Conservation (phyloP, 2,113 vertebrate genomes). For the Hydropotes inermis region DNA sequence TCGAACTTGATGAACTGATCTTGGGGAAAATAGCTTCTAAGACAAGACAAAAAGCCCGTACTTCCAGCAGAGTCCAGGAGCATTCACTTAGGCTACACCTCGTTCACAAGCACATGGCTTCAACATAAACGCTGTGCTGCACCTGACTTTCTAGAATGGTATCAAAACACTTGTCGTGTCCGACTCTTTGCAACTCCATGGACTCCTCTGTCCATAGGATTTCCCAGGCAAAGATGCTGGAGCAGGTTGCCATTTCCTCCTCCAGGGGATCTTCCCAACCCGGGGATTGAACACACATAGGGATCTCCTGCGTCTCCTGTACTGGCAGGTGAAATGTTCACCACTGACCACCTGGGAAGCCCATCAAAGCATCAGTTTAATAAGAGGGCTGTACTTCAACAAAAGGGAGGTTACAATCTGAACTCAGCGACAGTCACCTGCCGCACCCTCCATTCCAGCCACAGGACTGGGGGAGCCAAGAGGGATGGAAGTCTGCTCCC, state of each 20-base stretch:
- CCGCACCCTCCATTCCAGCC: not conserved
- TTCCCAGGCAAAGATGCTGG: not conserved
- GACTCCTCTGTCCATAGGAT: not conserved
- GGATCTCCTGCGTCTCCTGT: not conserved
- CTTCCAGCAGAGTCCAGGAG: not conserved
- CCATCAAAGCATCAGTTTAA: not conserved
- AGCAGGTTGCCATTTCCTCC: not conserved
- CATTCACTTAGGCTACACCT: not conserved
- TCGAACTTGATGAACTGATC: not conserved
- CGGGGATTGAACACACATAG: not conserved
- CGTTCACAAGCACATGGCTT: not conserved
- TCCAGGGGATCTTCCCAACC: not conserved
- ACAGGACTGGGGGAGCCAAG: not conserved
- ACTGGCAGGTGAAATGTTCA: not conserved
- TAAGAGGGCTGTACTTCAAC: not conserved
- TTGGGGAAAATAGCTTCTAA: not conserved
- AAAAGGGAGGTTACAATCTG: not conserved
- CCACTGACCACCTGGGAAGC: not conserved
- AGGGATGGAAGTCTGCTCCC: not conserved
- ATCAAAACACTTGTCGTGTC: not conserved
- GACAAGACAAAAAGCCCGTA: too few relatives aligned
- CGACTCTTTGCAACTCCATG: fast-evolving
- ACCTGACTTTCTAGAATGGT: not conserved
- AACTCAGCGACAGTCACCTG: not conserved
- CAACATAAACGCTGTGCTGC: fast-evolving